Evolutionary conservation across 2,888 invertebrate species (phyloP), one percentile per base, ranked within the genome.

Genomic region (Acronicta aceris): DNA sequence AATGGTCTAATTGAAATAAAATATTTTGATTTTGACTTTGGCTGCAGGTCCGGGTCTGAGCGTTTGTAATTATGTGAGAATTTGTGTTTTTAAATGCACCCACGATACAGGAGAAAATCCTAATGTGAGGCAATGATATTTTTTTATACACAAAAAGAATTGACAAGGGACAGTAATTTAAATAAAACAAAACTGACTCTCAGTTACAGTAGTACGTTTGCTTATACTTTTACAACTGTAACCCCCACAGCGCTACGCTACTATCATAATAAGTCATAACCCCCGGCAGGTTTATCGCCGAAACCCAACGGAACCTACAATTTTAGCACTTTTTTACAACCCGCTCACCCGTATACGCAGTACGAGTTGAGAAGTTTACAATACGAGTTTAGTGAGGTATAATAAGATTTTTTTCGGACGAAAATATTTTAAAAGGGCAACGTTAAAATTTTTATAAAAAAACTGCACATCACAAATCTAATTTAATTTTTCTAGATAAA

Each of bases 241-340:
- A 49, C 8, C 17, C 21, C 12, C 40, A 36, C 21, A 56, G 10
- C 7, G 17, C 30, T 17, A 12, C 33, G 17, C n/a, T 58, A 62
- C 49, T 59, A 59, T 65, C 27, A 62, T 67, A 59, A 63, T 77
- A 59, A 55, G 51, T 53, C 45, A 50, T 74, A 74, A 67, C 59
- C 71, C 33, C 43, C 36, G 21, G 40, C 59, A 66, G 36, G 33
- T 75, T 74, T 75, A 74, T 71, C 61, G 60, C 71, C 27, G 8
- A 38, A 38, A 38, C 36, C 36, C 36, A 36, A 36, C 13, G 13
- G 12, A 36, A 36, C 12, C 74, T 42, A 52, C 47, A 51, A 43
- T 51, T 68, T 62, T 57, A 68, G 57, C 30, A 48, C 63, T 52
- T 69, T 70, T 70, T 70, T 69, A 74, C 73, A 67, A 4, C 43